Evolutionary conservation across 2,797 vertebrate genomes (phyloP).

Genomic region (Tarsius wallacei): DNA sequence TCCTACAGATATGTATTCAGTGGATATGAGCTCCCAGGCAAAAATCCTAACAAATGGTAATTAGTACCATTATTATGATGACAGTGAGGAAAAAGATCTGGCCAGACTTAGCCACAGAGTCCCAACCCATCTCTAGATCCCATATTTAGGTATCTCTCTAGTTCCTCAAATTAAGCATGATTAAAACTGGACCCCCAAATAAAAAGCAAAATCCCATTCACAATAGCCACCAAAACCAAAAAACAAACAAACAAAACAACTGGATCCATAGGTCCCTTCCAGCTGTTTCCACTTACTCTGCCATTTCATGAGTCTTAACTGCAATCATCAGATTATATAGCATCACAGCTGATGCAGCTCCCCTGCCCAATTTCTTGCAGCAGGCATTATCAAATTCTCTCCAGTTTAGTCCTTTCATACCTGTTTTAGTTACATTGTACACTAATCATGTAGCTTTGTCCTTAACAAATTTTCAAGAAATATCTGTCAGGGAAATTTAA

Average conservation of each 20-base stretch:
- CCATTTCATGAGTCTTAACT: not conserved
- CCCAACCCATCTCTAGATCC: not conserved
- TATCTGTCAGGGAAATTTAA: not conserved
- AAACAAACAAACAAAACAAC: not conserved
- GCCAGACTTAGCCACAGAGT: not conserved
- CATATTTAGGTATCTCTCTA: not conserved
- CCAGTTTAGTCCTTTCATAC: not conserved
- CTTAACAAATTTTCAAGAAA: not conserved
- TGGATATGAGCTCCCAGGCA: not conserved
- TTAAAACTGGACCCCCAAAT: not conserved
- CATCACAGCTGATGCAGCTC: not conserved
- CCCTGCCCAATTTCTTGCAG: rapidly evolving
- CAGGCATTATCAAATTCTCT: not conserved
- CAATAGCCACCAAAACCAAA: too few species aligned
- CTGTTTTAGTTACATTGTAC: not conserved
- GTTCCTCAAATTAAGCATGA: not conserved
- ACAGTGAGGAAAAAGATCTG: not conserved
- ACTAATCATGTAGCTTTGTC: not conserved
- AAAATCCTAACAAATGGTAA: not conserved
- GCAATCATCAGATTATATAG: not conserved
- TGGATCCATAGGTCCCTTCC: not conserved
- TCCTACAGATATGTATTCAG: not conserved
- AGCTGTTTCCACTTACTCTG: not conserved
- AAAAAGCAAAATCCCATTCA: too few species aligned
- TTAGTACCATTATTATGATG: not conserved